Evolutionary conservation across 2,113 vertebrate species (phyloP).

Genomic region (Chrysochloris asiatica): DNA sequence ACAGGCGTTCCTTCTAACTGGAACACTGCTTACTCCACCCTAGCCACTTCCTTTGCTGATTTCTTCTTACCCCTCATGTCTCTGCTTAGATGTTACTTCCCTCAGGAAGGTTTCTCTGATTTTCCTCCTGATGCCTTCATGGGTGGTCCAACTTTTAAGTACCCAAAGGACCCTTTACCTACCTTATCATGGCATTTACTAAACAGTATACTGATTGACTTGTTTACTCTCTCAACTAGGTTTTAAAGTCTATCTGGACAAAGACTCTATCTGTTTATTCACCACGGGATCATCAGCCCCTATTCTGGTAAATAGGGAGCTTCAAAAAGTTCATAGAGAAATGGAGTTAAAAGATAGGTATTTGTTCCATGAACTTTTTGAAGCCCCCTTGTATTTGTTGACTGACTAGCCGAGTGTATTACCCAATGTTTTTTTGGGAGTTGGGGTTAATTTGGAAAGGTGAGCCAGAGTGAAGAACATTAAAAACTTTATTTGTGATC

Average conservation of each 20-base stretch:
- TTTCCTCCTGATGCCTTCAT: neutral
- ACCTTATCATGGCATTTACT: neutral
- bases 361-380: too few species aligned
- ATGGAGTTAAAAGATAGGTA: too few species aligned
- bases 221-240: neutral
- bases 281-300: neutral
- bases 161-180: neutral
- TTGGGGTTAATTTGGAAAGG: neutral
- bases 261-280: neutral
- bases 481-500: constrained; percentile 38
- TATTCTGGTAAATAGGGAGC: neutral
- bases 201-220: neutral
- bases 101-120: neutral
- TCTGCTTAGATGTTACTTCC: neutral
- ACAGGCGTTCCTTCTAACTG: neutral
- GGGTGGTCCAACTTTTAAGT: neutral
- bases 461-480: constrained; percentile 27
- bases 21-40: neutral
- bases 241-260: neutral
- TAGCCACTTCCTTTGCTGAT: neutral
- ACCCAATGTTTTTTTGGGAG: neutral
- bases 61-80: neutral
- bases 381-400: neutral
- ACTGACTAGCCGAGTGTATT: neutral
- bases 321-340: too few species aligned